Conservation (phyloP, 1,140 invertebrate genomes). For the Heliothis subflexa region DNA sequence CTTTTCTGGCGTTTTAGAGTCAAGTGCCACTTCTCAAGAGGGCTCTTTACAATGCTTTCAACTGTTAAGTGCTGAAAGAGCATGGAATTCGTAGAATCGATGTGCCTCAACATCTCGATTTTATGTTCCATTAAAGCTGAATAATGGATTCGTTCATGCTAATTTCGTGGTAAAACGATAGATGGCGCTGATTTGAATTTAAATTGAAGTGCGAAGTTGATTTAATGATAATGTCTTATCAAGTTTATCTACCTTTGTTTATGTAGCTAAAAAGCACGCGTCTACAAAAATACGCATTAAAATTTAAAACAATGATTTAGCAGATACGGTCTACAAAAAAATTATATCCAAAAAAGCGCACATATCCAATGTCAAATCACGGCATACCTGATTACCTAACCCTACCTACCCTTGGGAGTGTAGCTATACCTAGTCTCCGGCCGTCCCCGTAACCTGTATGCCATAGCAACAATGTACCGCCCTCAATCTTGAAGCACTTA, state of each 20-base stretch:
- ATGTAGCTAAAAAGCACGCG: no score
- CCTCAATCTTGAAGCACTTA: constrained; percentile 39
- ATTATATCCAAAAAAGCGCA: not conserved
- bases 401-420: not conserved
- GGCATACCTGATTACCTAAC: constrained; percentile 15
- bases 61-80: constrained; percentile 36
- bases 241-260: no score
- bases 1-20: constrained; percentile 53
- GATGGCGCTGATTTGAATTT: constrained; percentile 10
- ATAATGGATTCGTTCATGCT: constrained; percentile 6
- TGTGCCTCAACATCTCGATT: constrained; percentile 5
- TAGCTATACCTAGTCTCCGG: not conserved
- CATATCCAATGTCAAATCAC: constrained; percentile 14
- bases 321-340: no score
- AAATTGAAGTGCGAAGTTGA: constrained; percentile 7
- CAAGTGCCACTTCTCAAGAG: constrained; percentile 49
- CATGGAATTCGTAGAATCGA: constrained; percentile 45
- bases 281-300: no score
- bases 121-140: constrained; percentile 8
- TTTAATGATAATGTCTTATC: not conserved
- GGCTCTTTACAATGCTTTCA: constrained; percentile 50
- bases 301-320: no score
- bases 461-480: constrained; percentile 26
- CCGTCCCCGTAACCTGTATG: not conserved
- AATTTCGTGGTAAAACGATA: not conserved